These are phyloP conservation scores for Nomada lathburiana DNA, from an alignment of 2,888 invertebrate genomes.

Conservation along the genomic window DNA sequence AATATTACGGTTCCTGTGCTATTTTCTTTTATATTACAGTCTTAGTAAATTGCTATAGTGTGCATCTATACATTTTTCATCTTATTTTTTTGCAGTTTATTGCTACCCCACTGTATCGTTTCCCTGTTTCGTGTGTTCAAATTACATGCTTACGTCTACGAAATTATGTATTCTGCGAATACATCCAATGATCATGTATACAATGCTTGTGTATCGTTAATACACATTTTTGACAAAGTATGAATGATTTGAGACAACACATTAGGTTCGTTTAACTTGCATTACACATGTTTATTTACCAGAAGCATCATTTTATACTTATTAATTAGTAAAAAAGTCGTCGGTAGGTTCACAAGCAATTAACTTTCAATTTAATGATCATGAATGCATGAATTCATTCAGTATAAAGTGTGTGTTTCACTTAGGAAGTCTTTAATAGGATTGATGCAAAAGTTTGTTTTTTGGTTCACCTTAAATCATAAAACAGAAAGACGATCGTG, in stretches of 20 bases:
- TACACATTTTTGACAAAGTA: constrained; percentile 63
- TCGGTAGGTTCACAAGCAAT: constrained; percentile 78
- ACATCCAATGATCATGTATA: constrained; percentile 72
- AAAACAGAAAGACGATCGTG: not conserved
- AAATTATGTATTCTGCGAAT: constrained; percentile 77
- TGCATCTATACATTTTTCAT: constrained; percentile 76
- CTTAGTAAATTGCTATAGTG: constrained; percentile 78
- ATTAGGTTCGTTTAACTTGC: constrained; percentile 78
- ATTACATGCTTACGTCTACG: constrained; percentile 79
- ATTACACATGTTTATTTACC: constrained; percentile 80
- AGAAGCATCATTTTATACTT: constrained; percentile 79
- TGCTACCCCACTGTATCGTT: constrained; percentile 80
- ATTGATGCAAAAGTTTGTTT: constrained; percentile 80
- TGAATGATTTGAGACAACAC: constrained; percentile 79
- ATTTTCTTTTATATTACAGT: constrained; percentile 76
- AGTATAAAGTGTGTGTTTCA: constrained; percentile 73
- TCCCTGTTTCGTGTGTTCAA: constrained; percentile 77
- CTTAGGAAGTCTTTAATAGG: constrained; percentile 71
- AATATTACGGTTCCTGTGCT: constrained; percentile 63
- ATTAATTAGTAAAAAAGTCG: constrained; percentile 82
- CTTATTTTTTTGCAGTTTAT: constrained; percentile 60
- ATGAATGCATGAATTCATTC: constrained; percentile 71
- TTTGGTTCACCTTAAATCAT: constrained; percentile 45
- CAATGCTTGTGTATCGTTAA: constrained; percentile 60
- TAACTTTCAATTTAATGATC: constrained; percentile 76